Evolutionary conservation across 1,140 invertebrate species (phyloP).

Genomic region (Archivesica marissinica): DNA sequence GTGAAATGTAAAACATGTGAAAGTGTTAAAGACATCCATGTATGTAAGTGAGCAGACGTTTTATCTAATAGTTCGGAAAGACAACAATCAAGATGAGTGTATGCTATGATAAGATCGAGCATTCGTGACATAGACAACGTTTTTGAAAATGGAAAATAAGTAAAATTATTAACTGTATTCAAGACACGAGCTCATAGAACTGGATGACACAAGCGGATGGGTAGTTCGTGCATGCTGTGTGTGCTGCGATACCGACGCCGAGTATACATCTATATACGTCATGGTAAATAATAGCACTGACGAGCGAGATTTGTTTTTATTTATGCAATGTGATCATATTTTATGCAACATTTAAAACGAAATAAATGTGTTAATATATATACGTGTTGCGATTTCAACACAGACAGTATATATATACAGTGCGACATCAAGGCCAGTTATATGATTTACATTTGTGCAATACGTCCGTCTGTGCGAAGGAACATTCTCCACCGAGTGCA

Average conservation of each 20-base stretch:
- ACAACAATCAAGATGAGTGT: not conserved
- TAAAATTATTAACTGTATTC: too few species aligned
- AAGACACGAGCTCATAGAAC: too few species aligned
- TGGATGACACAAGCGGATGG: too few species aligned
- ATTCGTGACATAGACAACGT: too few species aligned
- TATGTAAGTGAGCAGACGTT: conserved; percentile 75
- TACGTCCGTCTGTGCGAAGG: not conserved
- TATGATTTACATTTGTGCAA: conserved; percentile 42
- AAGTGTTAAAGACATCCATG: conserved; percentile 79
- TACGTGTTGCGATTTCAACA: not conserved
- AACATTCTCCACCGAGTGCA: not conserved
- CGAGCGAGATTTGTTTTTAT: conserved; percentile 9
- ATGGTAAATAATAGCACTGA: too few species aligned
- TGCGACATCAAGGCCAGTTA: conserved; percentile 35
- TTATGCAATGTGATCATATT: conserved; percentile 30
- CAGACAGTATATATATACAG: not conserved
- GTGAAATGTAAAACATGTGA: conserved; percentile 90
- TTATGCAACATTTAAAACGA: not conserved
- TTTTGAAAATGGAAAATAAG: too few species aligned
- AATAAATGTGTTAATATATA: too few species aligned
- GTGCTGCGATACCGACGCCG: too few species aligned
- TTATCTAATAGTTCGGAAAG: not conserved
- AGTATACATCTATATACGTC: too few species aligned
- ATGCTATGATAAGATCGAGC: too few species aligned
- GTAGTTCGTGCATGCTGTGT: too few species aligned